These are phyloP conservation scores for Ernsta delagoae DNA, from an alignment of 2,888 invertebrate genomes.

Conservation along the genomic window DNA sequence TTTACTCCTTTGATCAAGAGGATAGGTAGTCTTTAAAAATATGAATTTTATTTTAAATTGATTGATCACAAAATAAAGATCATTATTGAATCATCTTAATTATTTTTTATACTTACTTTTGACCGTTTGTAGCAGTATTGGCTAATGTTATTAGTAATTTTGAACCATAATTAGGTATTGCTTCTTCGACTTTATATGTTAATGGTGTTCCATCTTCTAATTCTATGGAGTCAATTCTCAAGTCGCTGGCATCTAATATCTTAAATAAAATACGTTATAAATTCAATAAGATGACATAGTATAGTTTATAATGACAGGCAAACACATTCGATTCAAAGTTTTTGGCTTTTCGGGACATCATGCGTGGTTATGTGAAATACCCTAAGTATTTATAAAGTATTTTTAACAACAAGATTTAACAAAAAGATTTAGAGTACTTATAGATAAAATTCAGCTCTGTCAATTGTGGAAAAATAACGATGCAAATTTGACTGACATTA, in stretches of 20 bases:
- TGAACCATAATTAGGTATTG: slow-evolving; percentile 89
- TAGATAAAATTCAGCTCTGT: too few species aligned
- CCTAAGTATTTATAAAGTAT: too few species aligned
- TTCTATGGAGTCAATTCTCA: slow-evolving; percentile 87
- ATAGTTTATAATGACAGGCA: too few species aligned
- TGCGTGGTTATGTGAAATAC: too few species aligned
- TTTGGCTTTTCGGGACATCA: too few species aligned
- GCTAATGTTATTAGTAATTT: slow-evolving; percentile 90
- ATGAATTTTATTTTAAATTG: slow-evolving; percentile 23
- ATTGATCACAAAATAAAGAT: too few species aligned
- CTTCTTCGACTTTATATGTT: slow-evolving; percentile 85
- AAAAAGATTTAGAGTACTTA: neutral
- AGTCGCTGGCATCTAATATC: slow-evolving; percentile 90
- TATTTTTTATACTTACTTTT: slow-evolving; percentile 65
- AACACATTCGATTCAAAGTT: too few species aligned
- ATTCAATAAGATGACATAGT: too few species aligned
- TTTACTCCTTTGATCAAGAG: slow-evolving; percentile 33
- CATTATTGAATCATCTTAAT: neutral
- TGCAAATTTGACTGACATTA: slow-evolving; percentile 32
- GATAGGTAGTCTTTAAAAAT: slow-evolving; percentile 33
- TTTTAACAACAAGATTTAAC: too few species aligned
- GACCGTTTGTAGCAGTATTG: slow-evolving; percentile 58
- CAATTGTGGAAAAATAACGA: slow-evolving; percentile 1
- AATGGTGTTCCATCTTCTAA: slow-evolving; percentile 83
- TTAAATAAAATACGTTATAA: slow-evolving; percentile 70